Conservation (phyloP, 2,888 invertebrate genomes). For the Branchinecta sandiegonensis region DNA sequence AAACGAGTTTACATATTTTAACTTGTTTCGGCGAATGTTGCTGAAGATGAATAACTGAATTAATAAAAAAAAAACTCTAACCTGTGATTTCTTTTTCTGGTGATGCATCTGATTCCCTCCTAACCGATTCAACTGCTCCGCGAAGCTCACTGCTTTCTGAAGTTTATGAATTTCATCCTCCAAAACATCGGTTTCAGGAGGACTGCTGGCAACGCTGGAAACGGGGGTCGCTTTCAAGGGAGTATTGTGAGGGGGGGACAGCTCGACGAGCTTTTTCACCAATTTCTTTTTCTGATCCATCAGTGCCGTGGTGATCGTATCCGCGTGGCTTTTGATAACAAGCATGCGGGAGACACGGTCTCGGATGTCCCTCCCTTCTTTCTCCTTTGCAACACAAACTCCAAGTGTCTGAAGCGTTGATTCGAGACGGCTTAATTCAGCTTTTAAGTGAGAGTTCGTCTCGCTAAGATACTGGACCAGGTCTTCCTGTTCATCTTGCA, state of each 20-base stretch:
- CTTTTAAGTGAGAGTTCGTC: conserved; percentile 38
- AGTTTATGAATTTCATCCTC: conserved; percentile 31
- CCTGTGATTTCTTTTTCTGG: neutral
- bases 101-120: neutral
- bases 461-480: conserved; percentile 57
- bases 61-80: neutral
- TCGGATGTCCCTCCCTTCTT: conserved; percentile 47
- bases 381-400: conserved; percentile 48
- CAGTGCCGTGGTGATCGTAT: conserved; percentile 32
- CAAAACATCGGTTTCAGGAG: conserved; percentile 18
- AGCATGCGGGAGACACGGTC: neutral
- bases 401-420: conserved; percentile 55
- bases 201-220: conserved; percentile 3
- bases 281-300: conserved; percentile 40
- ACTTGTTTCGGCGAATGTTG: too few species aligned
- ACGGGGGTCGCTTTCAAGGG: neutral
- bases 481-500: conserved; percentile 36
- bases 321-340: conserved; percentile 34
- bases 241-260: conserved; percentile 16
- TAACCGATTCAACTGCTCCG: conserved; percentile 40
- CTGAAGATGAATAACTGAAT: too few species aligned
- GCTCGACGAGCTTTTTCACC: conserved; percentile 17
- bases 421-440: conserved; percentile 39
- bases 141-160: conserved; percentile 63
- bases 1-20: too few species aligned